Evolutionary conservation across 2,113 vertebrate genomes (phyloP), one percentile per base, ranked within the genome.

Genomic region (Oriolus oriolus): DNA sequence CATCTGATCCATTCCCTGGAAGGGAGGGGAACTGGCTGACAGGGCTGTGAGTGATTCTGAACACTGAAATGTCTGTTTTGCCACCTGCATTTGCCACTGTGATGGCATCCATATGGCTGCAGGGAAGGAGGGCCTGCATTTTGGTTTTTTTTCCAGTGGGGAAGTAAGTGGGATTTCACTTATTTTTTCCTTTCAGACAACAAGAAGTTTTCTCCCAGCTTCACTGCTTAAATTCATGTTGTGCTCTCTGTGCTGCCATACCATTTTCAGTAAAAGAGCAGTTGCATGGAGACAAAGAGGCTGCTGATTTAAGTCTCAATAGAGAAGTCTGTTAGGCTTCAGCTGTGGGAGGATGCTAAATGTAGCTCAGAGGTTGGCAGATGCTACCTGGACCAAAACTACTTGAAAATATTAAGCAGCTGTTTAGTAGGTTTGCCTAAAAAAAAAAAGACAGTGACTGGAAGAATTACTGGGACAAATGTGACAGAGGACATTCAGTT

Each of bases 241-340:
- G 77, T 95, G 93, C 86, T 97, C 92, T 91, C 87, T 96, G 89
- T 89, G 86, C 90, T 95, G 87, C 91, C 75, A 16, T 92, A 78
- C 96, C 94, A 37, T 88, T 89, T 96, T 88, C 71, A 69, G 84
- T 73, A 93, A 94, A 89, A 87, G 89, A 96, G 95, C 95, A 97
- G 94, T 97, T 96, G 88, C 94, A 82, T 94, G 88, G 94, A 97
- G 77, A 93, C 94, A 96, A 96, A 96, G 94, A 95, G 93, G 83
- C 77, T 94, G 88, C 83, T 90, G 77, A 90, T 87, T 93, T 80
- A 92, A 91, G 85, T 93, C 92, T 93, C 37, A 59, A 86, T 93
- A 90, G 87, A 92, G 83, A 64, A 95, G 80, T 70, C 95, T 96
- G 94, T 94, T 84, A 92, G 86, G 71, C 93, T 96, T 93, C 89